Conservation (phyloP, 2,113 vertebrate genomes). For the Gnathonemus echidnorhynchus region DNA sequence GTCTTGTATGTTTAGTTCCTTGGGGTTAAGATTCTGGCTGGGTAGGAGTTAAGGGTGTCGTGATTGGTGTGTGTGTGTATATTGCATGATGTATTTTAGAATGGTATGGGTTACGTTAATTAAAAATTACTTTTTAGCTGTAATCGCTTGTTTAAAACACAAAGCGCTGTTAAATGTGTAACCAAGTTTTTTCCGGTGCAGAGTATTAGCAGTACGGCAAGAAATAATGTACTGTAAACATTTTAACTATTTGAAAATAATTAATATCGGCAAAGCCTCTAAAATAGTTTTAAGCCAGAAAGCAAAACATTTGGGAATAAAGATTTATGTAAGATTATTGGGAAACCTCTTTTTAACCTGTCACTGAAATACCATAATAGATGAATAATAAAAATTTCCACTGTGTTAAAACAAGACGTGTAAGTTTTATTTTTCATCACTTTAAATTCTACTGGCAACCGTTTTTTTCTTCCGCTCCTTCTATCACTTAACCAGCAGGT, state of each 20-base stretch:
- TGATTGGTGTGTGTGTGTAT: background rate
- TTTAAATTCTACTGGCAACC: background rate
- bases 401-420: background rate
- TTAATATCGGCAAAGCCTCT: background rate
- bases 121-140: background rate
- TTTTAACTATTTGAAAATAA: background rate
- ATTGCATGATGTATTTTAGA: background rate
- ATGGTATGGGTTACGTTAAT: background rate
- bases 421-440: background rate
- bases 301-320: background rate
- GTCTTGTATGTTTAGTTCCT: too few species aligned
- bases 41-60: too few species aligned
- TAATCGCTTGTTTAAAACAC: background rate
- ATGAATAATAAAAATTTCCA: background rate
- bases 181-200: background rate
- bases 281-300: background rate
- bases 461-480: background rate
- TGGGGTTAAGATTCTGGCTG: too few species aligned
- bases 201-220: background rate
- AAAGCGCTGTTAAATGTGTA: background rate
- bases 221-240: background rate
- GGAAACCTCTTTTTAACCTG: background rate
- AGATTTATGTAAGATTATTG: background rate
- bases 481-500: constrained; percentile 49
- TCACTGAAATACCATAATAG: background rate